A percentile compares a stretch with the other conserved stretches of the same genome.
Conservation (phyloP, 2,797 vertebrate genomes). For the Sebastes cheni region DNA sequence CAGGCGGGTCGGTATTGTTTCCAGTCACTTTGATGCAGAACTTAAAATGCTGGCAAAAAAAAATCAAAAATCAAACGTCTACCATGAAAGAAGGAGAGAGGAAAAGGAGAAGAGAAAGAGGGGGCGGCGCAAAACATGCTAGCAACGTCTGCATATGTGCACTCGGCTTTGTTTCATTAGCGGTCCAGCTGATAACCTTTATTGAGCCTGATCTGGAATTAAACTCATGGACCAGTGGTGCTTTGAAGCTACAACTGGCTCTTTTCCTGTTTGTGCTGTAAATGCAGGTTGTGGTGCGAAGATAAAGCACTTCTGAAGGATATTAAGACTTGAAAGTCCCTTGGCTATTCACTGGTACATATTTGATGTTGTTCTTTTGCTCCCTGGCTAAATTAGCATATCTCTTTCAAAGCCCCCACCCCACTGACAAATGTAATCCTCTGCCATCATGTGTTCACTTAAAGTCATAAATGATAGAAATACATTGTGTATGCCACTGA, state of each 20-base stretch:
- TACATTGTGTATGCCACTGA: constrained; percentile 89
- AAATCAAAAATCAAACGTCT: constrained; percentile 86
- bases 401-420: constrained; percentile 88
- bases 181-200: constrained; percentile 92
- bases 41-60: constrained; percentile 85
- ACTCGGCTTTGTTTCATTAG: constrained; percentile 91
- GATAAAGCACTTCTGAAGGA: constrained; percentile 96
- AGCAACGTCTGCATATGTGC: constrained; percentile 70
- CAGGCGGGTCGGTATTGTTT: constrained; percentile 84
- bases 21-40: constrained; percentile 88
- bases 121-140: constrained; percentile 64
- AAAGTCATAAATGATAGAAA: constrained; percentile 92
- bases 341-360: constrained; percentile 95
- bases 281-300: constrained; percentile 89
- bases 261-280: constrained; percentile 92
- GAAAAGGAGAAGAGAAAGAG: constrained; percentile 47
- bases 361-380: constrained; percentile 97
- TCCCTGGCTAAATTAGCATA: constrained; percentile 96
- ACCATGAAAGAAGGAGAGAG: constrained; percentile 78
- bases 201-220: constrained; percentile 95
- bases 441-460: constrained; percentile 90
- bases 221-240: constrained; percentile 83
- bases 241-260: constrained; percentile 91
- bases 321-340: constrained; percentile 96
- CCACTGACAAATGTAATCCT: constrained; percentile 90